A percentile compares a stretch with the other conserved stretches of the same genome.
These are phyloP conservation scores for Pollenia amentaria DNA, from an alignment of 2,888 invertebrate species.

Conservation along the genomic window DNA sequence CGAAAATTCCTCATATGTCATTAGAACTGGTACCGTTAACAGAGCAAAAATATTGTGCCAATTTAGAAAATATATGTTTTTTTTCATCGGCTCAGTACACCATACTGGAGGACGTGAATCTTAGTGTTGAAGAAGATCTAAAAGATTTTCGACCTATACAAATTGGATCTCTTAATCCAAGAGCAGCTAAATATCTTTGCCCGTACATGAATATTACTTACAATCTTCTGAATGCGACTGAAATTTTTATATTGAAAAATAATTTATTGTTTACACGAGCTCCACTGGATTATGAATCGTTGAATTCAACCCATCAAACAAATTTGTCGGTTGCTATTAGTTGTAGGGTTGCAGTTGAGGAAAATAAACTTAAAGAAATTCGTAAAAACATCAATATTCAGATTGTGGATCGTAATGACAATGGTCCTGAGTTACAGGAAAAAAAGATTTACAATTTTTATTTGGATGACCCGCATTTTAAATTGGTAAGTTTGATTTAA, in stretches of 20 bases:
- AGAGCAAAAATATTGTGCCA: conserved; percentile 79
- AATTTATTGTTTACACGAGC: conserved; percentile 84
- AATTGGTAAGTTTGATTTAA: conserved; percentile 79
- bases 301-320: conserved; percentile 82
- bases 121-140: conserved; percentile 18
- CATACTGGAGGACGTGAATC: conserved; percentile 79
- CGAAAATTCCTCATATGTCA: conserved; percentile 80
- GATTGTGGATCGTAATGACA: conserved; percentile 95
- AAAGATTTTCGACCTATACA: conserved; percentile 77
- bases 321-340: conserved; percentile 82
- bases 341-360: conserved; percentile 82
- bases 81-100: conserved; percentile 81
- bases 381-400: conserved; percentile 84
- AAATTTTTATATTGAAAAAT: conserved; percentile 84
- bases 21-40: conserved; percentile 80
- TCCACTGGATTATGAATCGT: conserved; percentile 85
- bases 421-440: conserved; percentile 90
- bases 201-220: conserved; percentile 85
- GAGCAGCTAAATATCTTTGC: conserved; percentile 85
- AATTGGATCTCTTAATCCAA: conserved; percentile 85
- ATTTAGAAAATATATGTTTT: conserved; percentile 82
- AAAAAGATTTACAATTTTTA: conserved; percentile 80
- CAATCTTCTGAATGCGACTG: conserved; percentile 80
- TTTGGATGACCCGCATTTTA: conserved; percentile 82
- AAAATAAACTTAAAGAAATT: conserved; percentile 71